Base-by-base conservation (phyloP, 1,140 invertebrate species). In the Hyles euphorbiae region DNA sequence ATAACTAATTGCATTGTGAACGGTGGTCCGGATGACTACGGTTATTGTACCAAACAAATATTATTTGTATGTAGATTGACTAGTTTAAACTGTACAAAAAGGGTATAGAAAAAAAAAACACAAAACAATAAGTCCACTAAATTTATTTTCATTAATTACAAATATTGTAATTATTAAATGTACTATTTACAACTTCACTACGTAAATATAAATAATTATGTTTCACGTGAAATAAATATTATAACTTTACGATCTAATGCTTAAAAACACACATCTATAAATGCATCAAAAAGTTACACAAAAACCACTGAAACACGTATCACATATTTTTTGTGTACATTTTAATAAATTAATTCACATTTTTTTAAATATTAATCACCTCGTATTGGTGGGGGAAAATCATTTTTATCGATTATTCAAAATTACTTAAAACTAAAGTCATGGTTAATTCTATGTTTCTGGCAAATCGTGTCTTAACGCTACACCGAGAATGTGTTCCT, bases 251-350 rank as follows among this genome's bases (percentile, higher is more conserved):
- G 4, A 40, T 5, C 36, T 40, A 40, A 40, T 8, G 36, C 74
- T 76, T 81, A 79, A 61, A 22, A 48, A 48, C 32, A 34, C 32
- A 65, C 55, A 70, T 43, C 70, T 80, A 84, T 87, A 87, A 87
- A 87, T 84, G 81, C 84, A 84, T 78, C 68, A 68, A 75, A 81
- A 65, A 59, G 60, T 76, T 40, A 40, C 36, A 40, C 36, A 40
- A 40, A 54, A 72, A 61, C 61, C 69, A 73, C 69, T 74, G 78
- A 68, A 76, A 71, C 66, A 63, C 69, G 77, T 87, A 86, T 84
- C 81, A 83, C 83, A 87, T 84, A 36, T 64, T 66, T 78, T 76
- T 83, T 81, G 81, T 87, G 77, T 82, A 83, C 72, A 72, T 68
- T 73, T 46, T 65, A 53, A 60, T 45, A 59, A 67, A 63, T 56